Base-by-base conservation (phyloP, 2,888 invertebrate genomes). In the Apomyelois bistriatella region DNA sequence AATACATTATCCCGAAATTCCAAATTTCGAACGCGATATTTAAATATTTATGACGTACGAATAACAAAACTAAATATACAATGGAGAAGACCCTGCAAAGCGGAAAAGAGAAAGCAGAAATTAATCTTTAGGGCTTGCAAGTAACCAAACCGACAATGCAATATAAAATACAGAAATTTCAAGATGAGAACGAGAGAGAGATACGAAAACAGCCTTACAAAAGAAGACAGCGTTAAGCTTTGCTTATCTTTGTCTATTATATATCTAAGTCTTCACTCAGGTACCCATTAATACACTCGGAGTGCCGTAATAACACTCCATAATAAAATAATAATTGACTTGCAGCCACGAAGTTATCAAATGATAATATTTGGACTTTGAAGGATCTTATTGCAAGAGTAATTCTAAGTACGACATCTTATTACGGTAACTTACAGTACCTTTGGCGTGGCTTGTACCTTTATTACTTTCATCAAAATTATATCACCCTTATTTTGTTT, bases 291-390 rank as follows among this genome's bases (percentile, higher is more conserved):
- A 22, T 22, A 22, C 59, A 61, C 63, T 65, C 62, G 57, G 60
- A 62, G 64, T 60, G 63, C 32, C 5, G 7, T 7, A 28, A 72
- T 70, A 70, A 67, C 63, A 65, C 58, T 53, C 55, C 58, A 66
- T 76, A 73, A 76, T 75, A 70, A 74, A 76, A 76, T 75, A 71
- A 72, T 75, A 70, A 72, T 71, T 62, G 64, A 54, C 64, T 57
- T 65, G 58, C 69, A 73, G 67, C 72, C 75, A 71, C 58, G 68
- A 62, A 61, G 58, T 54, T 74, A 73, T 74, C 70, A 75, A 72
- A 74, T 76, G 72, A 75, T 73, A 77, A 78, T 75, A 77, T 77
- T 72, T 64, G 68, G 68, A 65, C 68, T 68, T 60, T 22, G n/a
- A 12, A n/a, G 37, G 12, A 12, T 35, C 63, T 67, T 65, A 65